Percentiles rank a stretch among this genome's conserved stretches.
These are phyloP conservation scores for Candidula unifasciata DNA, from an alignment of 2,888 invertebrate genomes.

Conservation along the genomic window DNA sequence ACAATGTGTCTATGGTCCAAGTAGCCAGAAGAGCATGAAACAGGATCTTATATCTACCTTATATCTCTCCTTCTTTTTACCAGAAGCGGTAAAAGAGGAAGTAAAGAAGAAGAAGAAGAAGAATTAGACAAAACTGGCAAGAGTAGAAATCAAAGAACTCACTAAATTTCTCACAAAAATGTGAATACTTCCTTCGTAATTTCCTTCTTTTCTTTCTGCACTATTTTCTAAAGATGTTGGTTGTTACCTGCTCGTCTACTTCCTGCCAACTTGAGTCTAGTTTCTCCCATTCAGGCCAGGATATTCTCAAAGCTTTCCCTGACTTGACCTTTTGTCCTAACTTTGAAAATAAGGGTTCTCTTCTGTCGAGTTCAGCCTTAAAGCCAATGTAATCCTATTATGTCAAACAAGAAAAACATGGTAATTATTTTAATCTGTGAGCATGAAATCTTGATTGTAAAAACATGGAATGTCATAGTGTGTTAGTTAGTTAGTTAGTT, in stretches of 20 bases:
- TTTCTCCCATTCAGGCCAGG: slow-evolving; percentile 89
- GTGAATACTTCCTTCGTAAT: too few species aligned
- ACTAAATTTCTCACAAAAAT: too few species aligned
- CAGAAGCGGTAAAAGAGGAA: too few species aligned
- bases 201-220: not conserved
- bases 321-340: slow-evolving; percentile 88
- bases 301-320: slow-evolving; percentile 88
- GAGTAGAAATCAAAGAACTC: too few species aligned
- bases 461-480: not conserved
- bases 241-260: slow-evolving; percentile 81
- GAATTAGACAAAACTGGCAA: too few species aligned
- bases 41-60: too few species aligned
- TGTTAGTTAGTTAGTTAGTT: too few species aligned
- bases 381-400: slow-evolving; percentile 87
- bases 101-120: too few species aligned
- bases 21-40: too few species aligned
- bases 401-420: slow-evolving; percentile 42
- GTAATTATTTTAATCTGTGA: not conserved
- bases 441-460: not conserved
- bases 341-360: slow-evolving; percentile 86
- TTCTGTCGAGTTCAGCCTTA: slow-evolving; percentile 87
- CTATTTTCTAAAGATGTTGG: not conserved
- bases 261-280: slow-evolving; percentile 89
- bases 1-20: too few species aligned
- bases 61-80: too few species aligned